phyloP scores from a whole-genome alignment of 2,113 vertebrate species.

The Cyanocitta stelleri region DNA sequence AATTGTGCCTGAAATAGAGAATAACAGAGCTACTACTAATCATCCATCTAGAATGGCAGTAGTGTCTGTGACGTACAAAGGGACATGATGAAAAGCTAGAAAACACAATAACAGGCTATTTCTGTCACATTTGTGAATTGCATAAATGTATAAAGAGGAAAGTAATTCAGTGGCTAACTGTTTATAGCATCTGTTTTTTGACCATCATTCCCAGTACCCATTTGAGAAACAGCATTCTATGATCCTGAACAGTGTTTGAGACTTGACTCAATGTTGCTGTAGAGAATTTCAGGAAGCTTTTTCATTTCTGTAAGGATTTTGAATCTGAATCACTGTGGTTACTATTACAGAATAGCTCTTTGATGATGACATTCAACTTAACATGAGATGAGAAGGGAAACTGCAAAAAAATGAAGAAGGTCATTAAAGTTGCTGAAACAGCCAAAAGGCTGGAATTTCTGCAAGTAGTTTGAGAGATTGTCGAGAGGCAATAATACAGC shows the following conservation, averaged over 20 bases:
- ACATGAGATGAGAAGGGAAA: neutral
- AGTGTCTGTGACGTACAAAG: constrained; percentile 19
- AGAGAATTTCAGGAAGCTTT: neutral
- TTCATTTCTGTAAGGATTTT: neutral
- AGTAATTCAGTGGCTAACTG: constrained; percentile 11
- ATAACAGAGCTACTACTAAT: neutral
- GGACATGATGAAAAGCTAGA: constrained; percentile 25
- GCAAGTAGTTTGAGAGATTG: neutral
- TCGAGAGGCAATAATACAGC: neutral
- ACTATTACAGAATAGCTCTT: neutral
- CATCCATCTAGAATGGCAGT: neutral
- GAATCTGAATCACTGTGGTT: neutral
- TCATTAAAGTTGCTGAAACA: constrained; percentile 9
- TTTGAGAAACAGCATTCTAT: neutral
- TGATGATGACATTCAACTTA: constrained; percentile 7
- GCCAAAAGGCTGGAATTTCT: constrained; percentile 27
- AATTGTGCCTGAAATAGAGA: neutral
- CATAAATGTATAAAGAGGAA: neutral
- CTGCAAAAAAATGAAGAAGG: neutral
- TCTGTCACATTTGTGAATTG: constrained; percentile 28
- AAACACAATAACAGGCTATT: constrained; percentile 29
- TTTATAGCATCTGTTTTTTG: constrained; percentile 19
- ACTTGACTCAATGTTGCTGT: neutral
- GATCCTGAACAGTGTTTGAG: neutral
- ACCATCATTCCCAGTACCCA: neutral